phyloP scores from a whole-genome alignment of 2,888 invertebrate species.

The Bellardia bayeri region DNA sequence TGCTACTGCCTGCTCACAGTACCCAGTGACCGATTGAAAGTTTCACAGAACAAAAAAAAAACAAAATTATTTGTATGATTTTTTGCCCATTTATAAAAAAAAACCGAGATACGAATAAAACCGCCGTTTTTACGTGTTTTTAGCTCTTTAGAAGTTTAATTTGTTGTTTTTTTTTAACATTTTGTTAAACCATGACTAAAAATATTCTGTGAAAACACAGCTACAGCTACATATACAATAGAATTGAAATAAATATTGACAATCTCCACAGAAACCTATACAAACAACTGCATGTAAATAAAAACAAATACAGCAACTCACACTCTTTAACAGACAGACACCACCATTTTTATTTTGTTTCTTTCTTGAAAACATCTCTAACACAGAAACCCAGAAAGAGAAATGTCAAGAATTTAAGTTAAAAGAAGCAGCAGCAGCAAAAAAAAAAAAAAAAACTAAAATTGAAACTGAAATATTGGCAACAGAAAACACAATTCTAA shows the following conservation, averaged over 20 bases:
- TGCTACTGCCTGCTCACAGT: background rate
- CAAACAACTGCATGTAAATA: background rate
- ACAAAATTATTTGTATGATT: constrained; percentile 20
- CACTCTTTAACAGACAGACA: too few species aligned
- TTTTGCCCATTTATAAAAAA: constrained; percentile 14
- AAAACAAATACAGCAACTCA: background rate
- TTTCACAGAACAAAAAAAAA: background rate
- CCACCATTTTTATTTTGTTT: background rate
- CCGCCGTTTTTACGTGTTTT: background rate
- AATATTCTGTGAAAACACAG: background rate
- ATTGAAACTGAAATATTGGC: constrained; percentile 38
- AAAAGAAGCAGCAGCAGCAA: constrained; percentile 32
- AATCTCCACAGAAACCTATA: constrained; percentile 1
- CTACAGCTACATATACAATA: background rate
- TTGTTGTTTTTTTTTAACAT: constrained; percentile 1
- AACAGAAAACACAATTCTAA: constrained; percentile 27
- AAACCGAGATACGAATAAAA: background rate
- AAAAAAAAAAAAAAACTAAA: background rate
- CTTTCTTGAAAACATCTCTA: constrained; percentile 38
- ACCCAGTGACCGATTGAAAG: constrained; percentile 42
- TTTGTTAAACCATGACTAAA: constrained; percentile 24
- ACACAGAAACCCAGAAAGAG: constrained; percentile 65
- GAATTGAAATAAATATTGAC: constrained; percentile 16
- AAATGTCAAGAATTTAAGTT: constrained; percentile 58
- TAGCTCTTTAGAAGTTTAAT: background rate